phyloP scores from a whole-genome alignment of 2,888 invertebrate genomes.

The Baronia brevicornis region DNA sequence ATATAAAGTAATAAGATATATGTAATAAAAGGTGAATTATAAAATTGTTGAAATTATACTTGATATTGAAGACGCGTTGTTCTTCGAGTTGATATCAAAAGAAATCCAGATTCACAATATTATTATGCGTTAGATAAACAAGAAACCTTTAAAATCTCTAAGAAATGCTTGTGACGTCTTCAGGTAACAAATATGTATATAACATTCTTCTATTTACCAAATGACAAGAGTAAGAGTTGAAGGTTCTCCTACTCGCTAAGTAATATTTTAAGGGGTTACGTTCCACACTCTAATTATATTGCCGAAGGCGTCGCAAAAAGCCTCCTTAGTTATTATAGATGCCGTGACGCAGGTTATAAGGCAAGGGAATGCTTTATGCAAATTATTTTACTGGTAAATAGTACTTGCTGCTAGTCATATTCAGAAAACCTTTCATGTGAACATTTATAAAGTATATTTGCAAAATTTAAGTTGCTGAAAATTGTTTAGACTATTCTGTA shows the following conservation, averaged over 20 bases:
- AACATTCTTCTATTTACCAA: no score
- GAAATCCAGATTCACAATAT: no score
- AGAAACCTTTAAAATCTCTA: constrained; percentile 8
- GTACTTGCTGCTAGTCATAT: constrained; percentile 27
- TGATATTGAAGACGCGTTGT: no score
- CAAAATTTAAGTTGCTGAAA: no score
- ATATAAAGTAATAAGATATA: no score
- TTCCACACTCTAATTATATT: constrained; percentile 57
- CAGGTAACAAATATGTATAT: no score
- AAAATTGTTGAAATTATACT: no score
- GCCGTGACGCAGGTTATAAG: constrained; percentile 64
- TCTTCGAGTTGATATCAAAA: no score
- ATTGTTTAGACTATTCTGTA: constrained; percentile 14
- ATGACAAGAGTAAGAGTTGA: no score
- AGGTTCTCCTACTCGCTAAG: constrained; percentile 25
- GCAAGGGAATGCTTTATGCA: constrained; percentile 58
- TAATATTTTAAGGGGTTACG: constrained; percentile 53
- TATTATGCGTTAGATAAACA: no score
- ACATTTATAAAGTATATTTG: constrained; percentile 18
- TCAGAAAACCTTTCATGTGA: constrained; percentile 24
- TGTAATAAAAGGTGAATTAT: no score
- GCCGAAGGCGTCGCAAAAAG: constrained; percentile 57
- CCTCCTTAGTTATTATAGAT: constrained; percentile 62
- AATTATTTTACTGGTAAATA: constrained; percentile 43
- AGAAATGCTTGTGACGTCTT: no score